These are phyloP conservation scores for Xiphydria camelus DNA, from an alignment of 2,888 invertebrate genomes.

Conservation along the genomic window DNA sequence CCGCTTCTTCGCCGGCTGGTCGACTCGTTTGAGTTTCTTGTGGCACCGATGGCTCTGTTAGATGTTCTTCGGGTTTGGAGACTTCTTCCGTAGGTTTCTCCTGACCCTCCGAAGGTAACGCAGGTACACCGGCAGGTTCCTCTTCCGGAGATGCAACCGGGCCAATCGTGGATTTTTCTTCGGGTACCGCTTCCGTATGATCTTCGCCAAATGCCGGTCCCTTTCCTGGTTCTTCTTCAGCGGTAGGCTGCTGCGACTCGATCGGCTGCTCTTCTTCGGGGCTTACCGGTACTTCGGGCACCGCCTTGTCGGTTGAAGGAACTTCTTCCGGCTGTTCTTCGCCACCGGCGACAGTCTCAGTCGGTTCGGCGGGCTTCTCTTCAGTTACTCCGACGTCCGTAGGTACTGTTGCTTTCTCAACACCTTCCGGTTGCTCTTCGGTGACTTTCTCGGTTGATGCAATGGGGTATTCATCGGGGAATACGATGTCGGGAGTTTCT, in stretches of 20 bases:
- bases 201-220: constrained; percentile 3
- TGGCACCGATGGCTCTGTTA: constrained; percentile 14
- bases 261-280: too few species aligned
- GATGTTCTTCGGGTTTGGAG: constrained; percentile 19
- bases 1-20: constrained; percentile 18
- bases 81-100: constrained; percentile 27
- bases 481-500: background rate
- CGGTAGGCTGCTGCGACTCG: too few species aligned
- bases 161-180: constrained; percentile 14
- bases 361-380: constrained; percentile 9
- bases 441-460: background rate
- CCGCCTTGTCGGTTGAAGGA: constrained; percentile 10
- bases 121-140: constrained; percentile 3
- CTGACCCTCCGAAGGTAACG: background rate
- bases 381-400: constrained; percentile 14
- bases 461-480: constrained; percentile 3
- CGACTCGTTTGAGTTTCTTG: constrained; percentile 1
- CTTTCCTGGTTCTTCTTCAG: constrained; percentile 44
- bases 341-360: background rate
- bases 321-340: constrained; percentile 12
- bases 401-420: constrained; percentile 15
- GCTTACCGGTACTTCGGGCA: constrained; percentile 11
- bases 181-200: constrained; percentile 6
- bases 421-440: constrained; percentile 17
- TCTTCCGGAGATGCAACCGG: constrained; percentile 1